Evolutionary conservation across 2,888 invertebrate species (phyloP).

Genomic region (Sinotaia quadrata): DNA sequence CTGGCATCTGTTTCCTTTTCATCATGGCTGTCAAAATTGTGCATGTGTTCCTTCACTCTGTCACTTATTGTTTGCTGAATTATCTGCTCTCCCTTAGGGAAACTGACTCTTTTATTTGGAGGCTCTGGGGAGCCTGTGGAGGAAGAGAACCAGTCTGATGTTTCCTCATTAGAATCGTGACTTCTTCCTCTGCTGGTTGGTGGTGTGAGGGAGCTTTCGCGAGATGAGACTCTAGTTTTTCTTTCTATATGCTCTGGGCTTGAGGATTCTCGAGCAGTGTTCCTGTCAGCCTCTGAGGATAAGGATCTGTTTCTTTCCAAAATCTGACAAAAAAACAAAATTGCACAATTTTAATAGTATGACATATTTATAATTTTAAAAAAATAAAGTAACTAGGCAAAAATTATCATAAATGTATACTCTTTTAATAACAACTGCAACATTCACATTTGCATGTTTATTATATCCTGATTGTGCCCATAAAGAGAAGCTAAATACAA

Average conservation of each 20-base stretch:
- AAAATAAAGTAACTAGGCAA: no score
- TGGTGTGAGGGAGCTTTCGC: constrained; percentile 8
- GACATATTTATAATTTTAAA: no score
- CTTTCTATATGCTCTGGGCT: not conserved
- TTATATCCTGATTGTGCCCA: no score
- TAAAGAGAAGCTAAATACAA: no score
- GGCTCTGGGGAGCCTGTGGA: constrained; percentile 36
- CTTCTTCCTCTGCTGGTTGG: not conserved
- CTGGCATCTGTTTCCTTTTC: constrained; percentile 45
- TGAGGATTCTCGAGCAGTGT: not conserved
- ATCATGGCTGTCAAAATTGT: constrained; percentile 31
- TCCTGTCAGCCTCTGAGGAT: constrained; percentile 7
- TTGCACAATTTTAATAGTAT: no score
- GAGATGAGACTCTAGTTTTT: not conserved
- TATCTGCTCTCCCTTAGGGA: constrained; percentile 33
- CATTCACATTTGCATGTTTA: no score
- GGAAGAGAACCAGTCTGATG: constrained; percentile 45
- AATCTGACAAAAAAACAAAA: no score
- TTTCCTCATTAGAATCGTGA: constrained; percentile 30
- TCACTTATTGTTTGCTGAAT: constrained; percentile 52
- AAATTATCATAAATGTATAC: no score
- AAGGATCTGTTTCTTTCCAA: constrained; percentile 17
- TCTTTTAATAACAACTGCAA: no score
- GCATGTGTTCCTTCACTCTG: constrained; percentile 47
- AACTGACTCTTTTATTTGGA: constrained; percentile 11